Percentiles rank a stretch among this genome's conserved stretches.
Conservation (phyloP, 1,140 invertebrate genomes). For the Condylostylus longicornis region DNA sequence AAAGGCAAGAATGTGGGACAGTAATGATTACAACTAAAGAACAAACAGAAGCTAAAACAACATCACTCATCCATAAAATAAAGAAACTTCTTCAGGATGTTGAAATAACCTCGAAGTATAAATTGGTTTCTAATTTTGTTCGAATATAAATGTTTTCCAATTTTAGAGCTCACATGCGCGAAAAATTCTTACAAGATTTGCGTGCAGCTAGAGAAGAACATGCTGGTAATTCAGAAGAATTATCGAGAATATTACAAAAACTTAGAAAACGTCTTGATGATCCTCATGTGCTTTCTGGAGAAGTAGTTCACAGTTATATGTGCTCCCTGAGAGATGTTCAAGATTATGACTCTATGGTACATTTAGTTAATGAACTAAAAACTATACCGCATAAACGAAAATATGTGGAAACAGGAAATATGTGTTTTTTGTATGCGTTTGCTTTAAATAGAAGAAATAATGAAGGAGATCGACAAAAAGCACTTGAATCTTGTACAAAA, state of each 20-base stretch:
- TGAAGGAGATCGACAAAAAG: slow-evolving; percentile 86
- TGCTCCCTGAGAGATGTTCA: slow-evolving; percentile 85
- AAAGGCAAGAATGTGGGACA: slow-evolving; percentile 56
- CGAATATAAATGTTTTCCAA: background rate
- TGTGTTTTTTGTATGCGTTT: slow-evolving; percentile 90
- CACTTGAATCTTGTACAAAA: slow-evolving; percentile 78
- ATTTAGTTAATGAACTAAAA: slow-evolving; percentile 86
- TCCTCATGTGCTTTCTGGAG: slow-evolving; percentile 87
- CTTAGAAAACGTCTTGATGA: slow-evolving; percentile 91
- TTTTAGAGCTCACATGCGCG: slow-evolving; percentile 86
- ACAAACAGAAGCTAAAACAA: slow-evolving; percentile 47
- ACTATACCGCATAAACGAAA: slow-evolving; percentile 83
- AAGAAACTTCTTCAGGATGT: slow-evolving; percentile 82
- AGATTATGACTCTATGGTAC: slow-evolving; percentile 97
- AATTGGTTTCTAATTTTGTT: slow-evolving; percentile 7
- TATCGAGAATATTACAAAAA: slow-evolving; percentile 71
- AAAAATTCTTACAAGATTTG: slow-evolving; percentile 91
- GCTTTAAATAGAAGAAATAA: slow-evolving; percentile 90
- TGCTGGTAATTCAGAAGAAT: slow-evolving; percentile 56
- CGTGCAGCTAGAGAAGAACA: slow-evolving; percentile 81
- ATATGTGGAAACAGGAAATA: slow-evolving; percentile 76
- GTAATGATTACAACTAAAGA: slow-evolving; percentile 56
- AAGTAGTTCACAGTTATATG: slow-evolving; percentile 84
- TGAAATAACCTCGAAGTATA: slow-evolving; percentile 80
- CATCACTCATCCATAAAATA: slow-evolving; percentile 44